phyloP scores from a whole-genome alignment of 2,797 vertebrate species.

The Danio jaintianensis region DNA sequence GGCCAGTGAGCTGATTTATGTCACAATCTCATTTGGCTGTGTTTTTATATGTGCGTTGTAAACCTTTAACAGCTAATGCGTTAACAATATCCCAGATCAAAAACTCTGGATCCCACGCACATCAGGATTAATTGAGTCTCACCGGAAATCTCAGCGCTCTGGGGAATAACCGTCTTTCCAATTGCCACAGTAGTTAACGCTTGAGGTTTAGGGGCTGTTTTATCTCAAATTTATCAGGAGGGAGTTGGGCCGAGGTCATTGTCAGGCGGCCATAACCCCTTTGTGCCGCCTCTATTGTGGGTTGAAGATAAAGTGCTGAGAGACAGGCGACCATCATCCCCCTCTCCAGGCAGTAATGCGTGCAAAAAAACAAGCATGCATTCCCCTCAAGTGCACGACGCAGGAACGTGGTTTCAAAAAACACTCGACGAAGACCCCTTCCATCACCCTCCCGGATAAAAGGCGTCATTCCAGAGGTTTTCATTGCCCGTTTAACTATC shows the following conservation, averaged over 20 bases:
- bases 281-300: slow-evolving; percentile 63
- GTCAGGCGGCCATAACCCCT: slow-evolving; percentile 63
- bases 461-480: slow-evolving; percentile 64
- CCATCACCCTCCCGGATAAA: slow-evolving; percentile 65
- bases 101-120: slow-evolving; percentile 27
- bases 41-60: slow-evolving; percentile 70
- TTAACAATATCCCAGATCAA: slow-evolving; percentile 64
- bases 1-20: slow-evolving; percentile 66
- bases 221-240: slow-evolving; percentile 72
- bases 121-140: slow-evolving; percentile 41
- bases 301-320: slow-evolving; percentile 61
- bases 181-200: slow-evolving; percentile 63
- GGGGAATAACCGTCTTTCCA: slow-evolving; percentile 38
- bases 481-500: slow-evolving; percentile 68
- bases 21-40: slow-evolving; percentile 59
- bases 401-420: slow-evolving; percentile 60
- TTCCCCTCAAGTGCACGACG: slow-evolving; percentile 59
- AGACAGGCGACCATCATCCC: slow-evolving; percentile 51
- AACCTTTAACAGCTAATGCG: slow-evolving; percentile 72
- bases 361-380: slow-evolving; percentile 53
- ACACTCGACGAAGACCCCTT: slow-evolving; percentile 58
- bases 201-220: slow-evolving; percentile 65
- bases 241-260: slow-evolving; percentile 67
- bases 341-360: slow-evolving; percentile 58
- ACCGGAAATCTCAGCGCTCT: slow-evolving; percentile 61